These are phyloP conservation scores for Dryobota labecula DNA, from an alignment of 2,888 invertebrate species.

Conservation along the genomic window DNA sequence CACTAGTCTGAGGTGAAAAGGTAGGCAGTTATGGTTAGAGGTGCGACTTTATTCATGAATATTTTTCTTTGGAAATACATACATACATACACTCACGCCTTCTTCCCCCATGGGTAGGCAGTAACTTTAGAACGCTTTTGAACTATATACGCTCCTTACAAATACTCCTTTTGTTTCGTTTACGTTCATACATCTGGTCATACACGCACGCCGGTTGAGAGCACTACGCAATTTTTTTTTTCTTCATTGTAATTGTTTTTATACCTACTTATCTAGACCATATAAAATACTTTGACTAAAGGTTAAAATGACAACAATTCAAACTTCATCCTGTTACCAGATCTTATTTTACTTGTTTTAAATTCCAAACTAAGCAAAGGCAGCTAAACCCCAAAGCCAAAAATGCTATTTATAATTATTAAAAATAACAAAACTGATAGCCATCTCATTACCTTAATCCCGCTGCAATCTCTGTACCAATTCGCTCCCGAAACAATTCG, in stretches of 20 bases:
- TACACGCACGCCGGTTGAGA: no score
- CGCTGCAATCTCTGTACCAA: constrained; percentile 35
- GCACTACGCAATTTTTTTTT: no score
- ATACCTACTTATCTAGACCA: no score
- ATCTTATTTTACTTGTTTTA: background rate
- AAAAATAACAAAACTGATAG: background rate
- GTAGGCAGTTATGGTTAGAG: constrained; percentile 37
- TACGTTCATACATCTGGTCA: no score
- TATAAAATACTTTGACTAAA: background rate
- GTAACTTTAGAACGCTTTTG: no score
- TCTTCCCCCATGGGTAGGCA: no score
- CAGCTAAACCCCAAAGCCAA: background rate
- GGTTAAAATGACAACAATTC: background rate
- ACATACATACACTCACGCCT: no score
- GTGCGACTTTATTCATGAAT: constrained; percentile 35
- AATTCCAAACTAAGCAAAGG: background rate
- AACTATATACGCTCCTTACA: no score
- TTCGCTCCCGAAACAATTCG: constrained; percentile 59
- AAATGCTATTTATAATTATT: background rate
- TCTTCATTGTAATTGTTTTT: no score
- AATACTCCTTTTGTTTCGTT: no score
- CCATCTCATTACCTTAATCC: constrained; percentile 38
- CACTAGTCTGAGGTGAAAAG: constrained; percentile 71
- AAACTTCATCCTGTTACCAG: background rate
- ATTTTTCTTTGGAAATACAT: background rate